These are phyloP conservation scores for Tylochromis polylepis DNA, from an alignment of 2,113 vertebrate genomes.

Conservation along the genomic window DNA sequence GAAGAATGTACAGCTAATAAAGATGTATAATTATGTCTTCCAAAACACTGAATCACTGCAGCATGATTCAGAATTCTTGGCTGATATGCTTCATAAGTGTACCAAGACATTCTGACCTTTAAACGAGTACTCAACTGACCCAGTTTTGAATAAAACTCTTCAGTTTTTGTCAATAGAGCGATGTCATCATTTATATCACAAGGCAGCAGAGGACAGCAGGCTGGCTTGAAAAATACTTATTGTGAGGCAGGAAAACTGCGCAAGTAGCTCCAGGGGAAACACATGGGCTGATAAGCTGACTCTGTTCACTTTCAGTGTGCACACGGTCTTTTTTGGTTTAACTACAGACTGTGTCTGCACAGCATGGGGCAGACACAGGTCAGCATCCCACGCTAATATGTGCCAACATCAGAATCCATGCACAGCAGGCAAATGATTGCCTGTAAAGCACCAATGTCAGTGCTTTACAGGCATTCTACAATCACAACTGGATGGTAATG, in stretches of 20 bases:
- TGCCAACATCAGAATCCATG: background rate
- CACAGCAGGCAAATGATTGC: background rate
- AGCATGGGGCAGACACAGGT: background rate
- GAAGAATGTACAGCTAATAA: background rate
- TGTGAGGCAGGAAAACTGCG: background rate
- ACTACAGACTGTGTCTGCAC: background rate
- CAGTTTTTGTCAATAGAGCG: background rate
- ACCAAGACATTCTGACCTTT: background rate
- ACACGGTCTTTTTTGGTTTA: background rate
- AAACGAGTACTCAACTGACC: background rate
- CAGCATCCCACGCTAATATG: background rate
- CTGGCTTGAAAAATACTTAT: background rate
- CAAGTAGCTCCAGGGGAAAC: conserved; percentile 2
- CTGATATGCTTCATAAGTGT: background rate
- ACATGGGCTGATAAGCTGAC: background rate
- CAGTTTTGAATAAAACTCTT: background rate
- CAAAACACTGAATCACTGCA: background rate
- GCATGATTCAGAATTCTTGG: background rate
- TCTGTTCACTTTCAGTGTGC: background rate
- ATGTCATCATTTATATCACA: background rate
- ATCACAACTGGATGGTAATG: background rate
- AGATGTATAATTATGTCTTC: background rate
- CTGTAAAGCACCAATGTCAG: background rate
- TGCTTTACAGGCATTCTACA: background rate
- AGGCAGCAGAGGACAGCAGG: background rate